These are phyloP conservation scores for Gobio gobio DNA, from an alignment of 2,113 vertebrate species.

Conservation along the genomic window DNA sequence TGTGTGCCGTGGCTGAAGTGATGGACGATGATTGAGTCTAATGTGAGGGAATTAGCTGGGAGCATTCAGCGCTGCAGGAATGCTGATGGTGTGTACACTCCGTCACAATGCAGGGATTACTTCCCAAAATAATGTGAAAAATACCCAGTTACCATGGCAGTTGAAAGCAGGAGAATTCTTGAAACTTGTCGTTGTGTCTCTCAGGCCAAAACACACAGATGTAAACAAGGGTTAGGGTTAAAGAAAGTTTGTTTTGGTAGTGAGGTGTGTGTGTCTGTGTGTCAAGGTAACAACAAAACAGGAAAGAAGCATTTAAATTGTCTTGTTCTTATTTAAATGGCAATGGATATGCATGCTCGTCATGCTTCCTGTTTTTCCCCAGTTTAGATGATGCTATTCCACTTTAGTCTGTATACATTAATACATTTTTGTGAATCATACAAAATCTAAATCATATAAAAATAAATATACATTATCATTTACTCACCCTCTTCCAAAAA, in stretches of 20 bases:
- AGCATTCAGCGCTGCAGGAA: conserved; percentile 17
- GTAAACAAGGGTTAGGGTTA: neutral
- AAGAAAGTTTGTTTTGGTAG: neutral
- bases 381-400: neutral
- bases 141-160: neutral
- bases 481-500: too few relatives aligned
- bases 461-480: too few relatives aligned
- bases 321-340: conserved; percentile 31
- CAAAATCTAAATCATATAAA: neutral
- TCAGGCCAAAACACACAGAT: neutral
- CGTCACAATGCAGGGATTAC: conserved; percentile 36
- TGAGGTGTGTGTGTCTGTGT: neutral
- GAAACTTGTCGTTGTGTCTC: neutral
- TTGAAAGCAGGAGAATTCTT: conserved; percentile 8
- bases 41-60: conserved; percentile 36
- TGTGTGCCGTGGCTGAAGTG: conserved; percentile 21
- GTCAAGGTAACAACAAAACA: neutral
- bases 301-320: neutral
- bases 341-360: conserved; percentile 32
- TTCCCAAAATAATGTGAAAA: conserved; percentile 38
- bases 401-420: neutral
- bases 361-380: neutral
- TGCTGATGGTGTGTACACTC: conserved; percentile 26
- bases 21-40: conserved; percentile 52
- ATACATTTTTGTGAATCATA: neutral